These are phyloP conservation scores for Lepidocyrtoides sp. DNA, from an alignment of 2,888 invertebrate genomes.

Conservation along the genomic window DNA sequence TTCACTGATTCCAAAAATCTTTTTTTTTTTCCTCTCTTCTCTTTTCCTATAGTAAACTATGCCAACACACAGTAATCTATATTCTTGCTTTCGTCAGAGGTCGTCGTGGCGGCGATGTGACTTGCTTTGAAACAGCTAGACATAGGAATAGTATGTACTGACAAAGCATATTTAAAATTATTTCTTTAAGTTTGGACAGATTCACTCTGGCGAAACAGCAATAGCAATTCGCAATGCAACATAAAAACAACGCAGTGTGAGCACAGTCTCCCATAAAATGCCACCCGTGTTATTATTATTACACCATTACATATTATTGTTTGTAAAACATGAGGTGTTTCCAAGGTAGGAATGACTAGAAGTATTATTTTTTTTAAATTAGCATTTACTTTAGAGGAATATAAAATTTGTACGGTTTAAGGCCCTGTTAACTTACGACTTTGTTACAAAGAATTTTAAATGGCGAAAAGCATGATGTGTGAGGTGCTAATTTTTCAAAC, in stretches of 20 bases:
- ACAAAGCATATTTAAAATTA: constrained; percentile 14
- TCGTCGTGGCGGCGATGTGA: constrained; percentile 18
- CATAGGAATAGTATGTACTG: no score
- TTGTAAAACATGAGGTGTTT: neutral
- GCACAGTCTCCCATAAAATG: constrained; percentile 40
- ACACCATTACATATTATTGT: neutral
- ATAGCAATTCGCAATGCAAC: constrained; percentile 65
- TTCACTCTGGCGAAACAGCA: constrained; percentile 4
- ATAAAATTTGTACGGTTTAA: no score
- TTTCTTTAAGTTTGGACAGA: constrained; percentile 58
- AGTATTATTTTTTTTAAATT: neutral
- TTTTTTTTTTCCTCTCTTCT: neutral
- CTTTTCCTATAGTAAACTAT: constrained; percentile 11
- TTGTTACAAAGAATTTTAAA: neutral
- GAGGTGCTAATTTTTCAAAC: neutral
- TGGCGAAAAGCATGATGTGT: neutral
- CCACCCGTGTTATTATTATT: constrained; percentile 28
- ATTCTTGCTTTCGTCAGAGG: constrained; percentile 44
- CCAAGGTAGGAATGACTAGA: neutral
- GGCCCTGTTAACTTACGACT: no score
- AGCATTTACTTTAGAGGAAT: neutral
- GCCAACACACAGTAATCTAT: constrained; percentile 38
- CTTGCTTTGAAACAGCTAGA: constrained; percentile 5
- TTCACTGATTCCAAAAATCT: constrained; percentile 39
- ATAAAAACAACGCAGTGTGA: constrained; percentile 44